Evolutionary conservation across 2,797 vertebrate species (phyloP), one percentile per base, ranked within the genome.

Genomic region (Lerista edwardsae): DNA sequence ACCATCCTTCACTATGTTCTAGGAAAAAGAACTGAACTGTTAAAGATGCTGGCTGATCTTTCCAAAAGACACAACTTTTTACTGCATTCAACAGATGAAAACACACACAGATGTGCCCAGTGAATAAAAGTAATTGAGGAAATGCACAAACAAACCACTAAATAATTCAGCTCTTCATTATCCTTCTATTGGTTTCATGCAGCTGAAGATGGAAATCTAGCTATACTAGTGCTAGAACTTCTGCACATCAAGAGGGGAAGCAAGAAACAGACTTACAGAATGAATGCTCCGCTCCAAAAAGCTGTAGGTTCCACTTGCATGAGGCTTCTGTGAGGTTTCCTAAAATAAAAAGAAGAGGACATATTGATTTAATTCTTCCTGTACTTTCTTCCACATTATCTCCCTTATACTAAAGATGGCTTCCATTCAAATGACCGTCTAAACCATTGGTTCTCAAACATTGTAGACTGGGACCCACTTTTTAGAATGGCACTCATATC

Each of bases 281-380:
- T 89, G 93, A 75, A 93, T 94, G 92, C 87, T 93, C 41, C 0
- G 88, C 34, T 96, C 95, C 59, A 89, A 94, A 91, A 95, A 95
- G 91, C 91, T 76, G 84, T 81, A 87, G 89, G 94, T 83, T 91
- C 93, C 95, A 95, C 94, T 96, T 23, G 93, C 95, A 96, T 95
- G 94, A 90, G 93, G 88, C 91, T 94, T 91, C 90, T 94, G 90
- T 83, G 91, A 62, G 78, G 93, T 87, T 94, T 96, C 96, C 96
- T 96, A 86, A 5, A 51, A 79, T 87, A 87, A 89, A 86, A 91
- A 73, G 41, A 10, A 61, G 6, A 57, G 23, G 17, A 75, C 0
- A 76, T 2, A 36, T 47, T 36, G 29, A 1, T 4, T 34, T 51
- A 31, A 61, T 14, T 65, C 36, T 47, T 36, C 31, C 25, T 55